These are phyloP conservation scores for Amyelois transitella DNA, from an alignment of 1,140 invertebrate species.

Conservation along the genomic window DNA sequence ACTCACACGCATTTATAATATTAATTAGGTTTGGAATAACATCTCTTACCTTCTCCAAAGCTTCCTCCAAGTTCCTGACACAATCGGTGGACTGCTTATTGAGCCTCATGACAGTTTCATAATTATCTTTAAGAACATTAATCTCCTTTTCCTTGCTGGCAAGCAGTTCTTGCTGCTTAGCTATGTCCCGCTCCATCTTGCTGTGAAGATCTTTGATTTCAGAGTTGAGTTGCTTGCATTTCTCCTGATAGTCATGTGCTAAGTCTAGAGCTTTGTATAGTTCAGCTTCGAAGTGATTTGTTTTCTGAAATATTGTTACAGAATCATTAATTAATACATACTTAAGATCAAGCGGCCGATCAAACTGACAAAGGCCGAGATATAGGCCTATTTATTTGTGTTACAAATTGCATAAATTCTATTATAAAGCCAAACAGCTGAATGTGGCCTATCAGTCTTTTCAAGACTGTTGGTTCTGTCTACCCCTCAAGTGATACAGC, in stretches of 20 bases:
- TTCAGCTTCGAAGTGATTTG: slow-evolving; percentile 78
- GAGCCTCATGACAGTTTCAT: slow-evolving; percentile 67
- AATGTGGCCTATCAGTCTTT: no score
- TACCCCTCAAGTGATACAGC: no score
- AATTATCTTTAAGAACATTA: slow-evolving; percentile 65
- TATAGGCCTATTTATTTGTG: no score
- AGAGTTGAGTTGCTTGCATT: slow-evolving; percentile 68
- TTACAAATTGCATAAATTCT: no score
- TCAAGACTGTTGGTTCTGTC: no score
- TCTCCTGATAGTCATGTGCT: slow-evolving; percentile 80
- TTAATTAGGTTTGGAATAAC: no score
- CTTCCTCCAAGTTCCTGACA: slow-evolving; percentile 70
- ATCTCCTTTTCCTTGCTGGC: slow-evolving; percentile 62
- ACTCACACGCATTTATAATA: no score
- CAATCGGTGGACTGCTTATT: slow-evolving; percentile 73
- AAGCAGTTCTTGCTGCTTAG: slow-evolving; percentile 38
- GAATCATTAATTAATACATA: no score
- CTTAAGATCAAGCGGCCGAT: no score
- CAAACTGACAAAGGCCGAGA: no score
- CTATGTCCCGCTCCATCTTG: slow-evolving; percentile 23
- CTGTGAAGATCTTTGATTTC: slow-evolving; percentile 47
- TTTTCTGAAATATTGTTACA: slow-evolving; percentile 71
- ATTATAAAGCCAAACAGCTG: no score
- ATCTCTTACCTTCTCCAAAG: slow-evolving; percentile 69
- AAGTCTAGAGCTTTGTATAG: slow-evolving; percentile 79